Evolutionary conservation across 2,797 vertebrate species (phyloP), one percentile per base, ranked within the genome.

Genomic region (Diglossa cyanea): DNA sequence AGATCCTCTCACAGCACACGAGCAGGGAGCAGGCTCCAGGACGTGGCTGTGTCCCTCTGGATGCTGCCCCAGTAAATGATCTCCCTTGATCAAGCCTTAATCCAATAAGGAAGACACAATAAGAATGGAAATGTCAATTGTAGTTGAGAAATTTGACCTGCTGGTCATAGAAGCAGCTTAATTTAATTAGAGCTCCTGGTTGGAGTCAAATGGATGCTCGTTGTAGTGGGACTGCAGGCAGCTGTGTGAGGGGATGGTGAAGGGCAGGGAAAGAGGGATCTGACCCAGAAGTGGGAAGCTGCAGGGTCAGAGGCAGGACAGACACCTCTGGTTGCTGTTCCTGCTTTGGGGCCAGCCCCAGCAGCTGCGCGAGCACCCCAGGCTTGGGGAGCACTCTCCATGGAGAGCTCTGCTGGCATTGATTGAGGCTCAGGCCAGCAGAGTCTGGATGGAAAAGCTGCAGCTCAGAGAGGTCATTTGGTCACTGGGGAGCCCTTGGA

Each of bases 101-200:
- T 79, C 72, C 89, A 90, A 95, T 75, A 74, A 94, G 81, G 88
- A 97, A 96, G 68, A 88, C 53, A 91, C 77, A 90, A 58, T 92
- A 94, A 96, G 92, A 97, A 96, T 58, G 70, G 87, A 92, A 94
- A 84, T 86, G 81, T 96, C 91, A 88, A 63, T 97, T 97, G 96
- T 54, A 90, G 86, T 54, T 86, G 88, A 94, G 94, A 95, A 94
- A 97, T 93, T 47, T 87, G 88, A 96, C 90, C 92, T 68, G 75
- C 80, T 82, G 95, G 89, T 92, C 92, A 31, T 30, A 87, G 90
- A 89, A 86, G 80, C 83, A 94, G 92, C 88, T 86, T 95, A 94
- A 97, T 95, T 95, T 70, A 96, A 97, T 97, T 95, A 97, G 80
- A 96, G 84, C 75, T 89, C 21, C 85, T 96, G 62, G 37, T 2